A percentile compares a stretch with the other conserved stretches of the same genome.
Conservation (phyloP, 2,797 vertebrate species). For the Mormyrops attenuatus region DNA sequence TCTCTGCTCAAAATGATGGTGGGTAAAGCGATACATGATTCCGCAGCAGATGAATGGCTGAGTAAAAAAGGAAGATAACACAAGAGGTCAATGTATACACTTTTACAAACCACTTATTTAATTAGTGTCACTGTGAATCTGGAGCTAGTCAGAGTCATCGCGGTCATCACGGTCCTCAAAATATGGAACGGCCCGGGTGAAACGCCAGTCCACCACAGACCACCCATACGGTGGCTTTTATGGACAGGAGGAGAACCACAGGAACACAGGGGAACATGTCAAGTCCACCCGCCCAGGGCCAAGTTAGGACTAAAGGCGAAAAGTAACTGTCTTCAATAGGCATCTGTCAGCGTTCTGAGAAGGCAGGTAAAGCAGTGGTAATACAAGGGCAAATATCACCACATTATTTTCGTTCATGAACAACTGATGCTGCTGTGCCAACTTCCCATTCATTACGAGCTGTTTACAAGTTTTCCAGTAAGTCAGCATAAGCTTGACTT, state of each 20-base stretch:
- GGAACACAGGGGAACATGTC: background rate
- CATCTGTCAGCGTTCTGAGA: background rate
- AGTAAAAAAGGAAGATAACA: background rate
- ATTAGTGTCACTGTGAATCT: background rate
- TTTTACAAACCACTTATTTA: background rate
- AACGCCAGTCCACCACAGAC: background rate
- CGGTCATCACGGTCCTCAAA: background rate
- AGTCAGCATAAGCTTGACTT: slow-evolving; percentile 50
- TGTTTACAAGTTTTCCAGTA: background rate
- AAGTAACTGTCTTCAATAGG: background rate
- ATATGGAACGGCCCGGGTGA: background rate
- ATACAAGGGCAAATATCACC: background rate
- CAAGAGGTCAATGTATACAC: background rate
- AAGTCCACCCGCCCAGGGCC: background rate
- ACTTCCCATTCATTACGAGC: background rate
- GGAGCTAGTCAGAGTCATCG: background rate
- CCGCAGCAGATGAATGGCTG: background rate
- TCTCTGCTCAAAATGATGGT: background rate
- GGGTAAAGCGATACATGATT: no score
- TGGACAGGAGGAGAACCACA: background rate
- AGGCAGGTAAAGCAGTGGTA: background rate
- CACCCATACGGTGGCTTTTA: background rate
- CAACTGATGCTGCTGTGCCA: background rate
- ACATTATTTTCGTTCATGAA: background rate
- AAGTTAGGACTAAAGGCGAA: background rate